Evolutionary conservation across 2,888 invertebrate genomes (phyloP), one percentile per base, ranked within the genome.

Genomic region (Napeogenes inachia): DNA sequence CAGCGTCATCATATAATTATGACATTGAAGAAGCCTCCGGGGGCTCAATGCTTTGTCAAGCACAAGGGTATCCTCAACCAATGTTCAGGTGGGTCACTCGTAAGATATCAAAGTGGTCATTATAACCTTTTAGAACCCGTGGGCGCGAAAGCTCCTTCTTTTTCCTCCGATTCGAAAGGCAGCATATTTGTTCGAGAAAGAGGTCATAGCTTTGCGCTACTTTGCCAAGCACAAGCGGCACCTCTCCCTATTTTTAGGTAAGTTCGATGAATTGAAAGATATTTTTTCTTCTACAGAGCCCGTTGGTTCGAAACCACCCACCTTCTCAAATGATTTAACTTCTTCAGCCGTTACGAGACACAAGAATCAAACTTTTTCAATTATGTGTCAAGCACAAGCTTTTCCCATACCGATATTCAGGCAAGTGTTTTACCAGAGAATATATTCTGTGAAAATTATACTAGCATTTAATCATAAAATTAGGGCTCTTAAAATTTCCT

Each of bases 381-480:
- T 95, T 77, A 91, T 93, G 73, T 94, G 94, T 80, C 93, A 93
- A 81, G 94, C 94, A 57, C 94, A 94, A 85, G 93, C 92, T 72
- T 93, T 92, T 80, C 94, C 94, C 69, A 89, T 93, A 77, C 94
- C 94, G 68, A 85, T 90, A 77, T 94, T 93, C 92, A 94, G 93
- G 94, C 94, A 93, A 91, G 92, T 89, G 55, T 53, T 63, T 46
- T 42, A 50, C 38, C 32, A 35, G 35, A 30, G 4, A 47, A 47
- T 47, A 21, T 3, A 3, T 47, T 13, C n/a, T 47, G 6, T 21
- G 35, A 56, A 8, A 47, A 47, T 55, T 8, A 54, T 53, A 13
- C 30, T 35, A 38, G 42, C 13, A 55, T 35, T 58, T 38, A 53
- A 13, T 54, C 32, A 33, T n/a, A 13, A 21, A 12, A 12, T 35